Evolutionary conservation across 2,797 vertebrate genomes (phyloP), one percentile per base, ranked within the genome.

Genomic region (Coracias cyanogaster): DNA sequence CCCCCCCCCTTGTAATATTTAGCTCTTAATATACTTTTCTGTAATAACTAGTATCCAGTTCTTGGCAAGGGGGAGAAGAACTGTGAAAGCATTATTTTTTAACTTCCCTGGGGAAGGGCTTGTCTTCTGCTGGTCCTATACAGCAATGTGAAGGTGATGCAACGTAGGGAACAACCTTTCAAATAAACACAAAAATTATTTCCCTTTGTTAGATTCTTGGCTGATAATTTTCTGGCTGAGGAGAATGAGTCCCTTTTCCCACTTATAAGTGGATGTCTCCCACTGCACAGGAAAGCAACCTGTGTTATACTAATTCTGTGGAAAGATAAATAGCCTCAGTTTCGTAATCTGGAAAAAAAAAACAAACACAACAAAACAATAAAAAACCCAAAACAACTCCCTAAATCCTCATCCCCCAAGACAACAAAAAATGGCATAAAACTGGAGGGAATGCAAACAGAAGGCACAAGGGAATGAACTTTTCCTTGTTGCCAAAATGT

Each of bases 271-370:
- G 61, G 54, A 45, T 88, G 64, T 57, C 31, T 88, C 52, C 91
- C 89, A 82, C 82, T 93, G 87, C 69, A 61, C 41, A 81, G 79
- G 61, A 91, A 83, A 88, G 31, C 12, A 88, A 86, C 90, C 21
- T 86, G 37, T 78, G 18, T 21, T 90, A 2, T 35, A 33, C 12
- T 54, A 57, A 71, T 74, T 85, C 61, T 49, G 25, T 9, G 3
- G 41, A 51, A 86, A 83, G 18, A 78, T 57, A 67, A 93, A 88
- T 37, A 24, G 3, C 19, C 9, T 86, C 10, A 58, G 19, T 37
- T 89, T 89, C 55, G 17, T 9, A 73, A 26, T 21, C 26, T n/a
- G 25, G 6, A 65, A 64, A 54, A 25, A 15, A 37, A 39, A 39
- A 29, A 28, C 26, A 45, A 39, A 24, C 10, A 17, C 35, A 62